phyloP scores from a whole-genome alignment of 1,140 invertebrate species.

The Bombus ignitus region DNA sequence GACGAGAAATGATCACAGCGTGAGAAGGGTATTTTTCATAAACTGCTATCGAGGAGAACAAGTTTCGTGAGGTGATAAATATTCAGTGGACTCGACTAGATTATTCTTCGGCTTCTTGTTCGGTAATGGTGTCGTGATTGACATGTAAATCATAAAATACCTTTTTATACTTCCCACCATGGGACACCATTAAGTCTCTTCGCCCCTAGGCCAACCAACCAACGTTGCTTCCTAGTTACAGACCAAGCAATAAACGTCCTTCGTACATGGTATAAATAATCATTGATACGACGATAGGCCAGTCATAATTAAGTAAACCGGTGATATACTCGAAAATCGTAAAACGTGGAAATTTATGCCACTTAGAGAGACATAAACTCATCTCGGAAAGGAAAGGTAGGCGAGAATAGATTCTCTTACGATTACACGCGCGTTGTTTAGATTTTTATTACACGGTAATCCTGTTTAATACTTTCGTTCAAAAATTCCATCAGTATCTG shows the following conservation, averaged over 20 bases:
- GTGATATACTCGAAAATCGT: constrained; percentile 56
- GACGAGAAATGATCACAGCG: background rate
- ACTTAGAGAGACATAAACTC: constrained; percentile 7
- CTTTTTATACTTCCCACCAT: constrained; percentile 48
- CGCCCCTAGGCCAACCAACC: constrained; percentile 29
- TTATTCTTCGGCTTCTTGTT: constrained; percentile 47
- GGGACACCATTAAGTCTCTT: constrained; percentile 51
- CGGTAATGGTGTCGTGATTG: constrained; percentile 50
- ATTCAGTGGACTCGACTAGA: constrained; percentile 44
- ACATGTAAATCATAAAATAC: constrained; percentile 64
- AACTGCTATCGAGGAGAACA: constrained; percentile 5
- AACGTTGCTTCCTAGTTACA: background rate
- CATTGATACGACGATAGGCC: constrained; percentile 54
- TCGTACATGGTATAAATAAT: constrained; percentile 58
- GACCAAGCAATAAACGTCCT: constrained; percentile 57
- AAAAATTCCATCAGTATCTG: no score
- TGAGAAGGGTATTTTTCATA: constrained; percentile 8
- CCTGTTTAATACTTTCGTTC: background rate
- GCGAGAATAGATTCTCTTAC: background rate
- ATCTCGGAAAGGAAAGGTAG: background rate
- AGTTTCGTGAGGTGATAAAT: constrained; percentile 52
- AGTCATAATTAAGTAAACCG: constrained; percentile 57
- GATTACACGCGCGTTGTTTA: background rate
- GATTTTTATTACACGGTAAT: background rate
- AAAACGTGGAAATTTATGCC: constrained; percentile 51